phyloP scores from a whole-genome alignment of 2,797 vertebrate genomes.

The Danio albolineatus region DNA sequence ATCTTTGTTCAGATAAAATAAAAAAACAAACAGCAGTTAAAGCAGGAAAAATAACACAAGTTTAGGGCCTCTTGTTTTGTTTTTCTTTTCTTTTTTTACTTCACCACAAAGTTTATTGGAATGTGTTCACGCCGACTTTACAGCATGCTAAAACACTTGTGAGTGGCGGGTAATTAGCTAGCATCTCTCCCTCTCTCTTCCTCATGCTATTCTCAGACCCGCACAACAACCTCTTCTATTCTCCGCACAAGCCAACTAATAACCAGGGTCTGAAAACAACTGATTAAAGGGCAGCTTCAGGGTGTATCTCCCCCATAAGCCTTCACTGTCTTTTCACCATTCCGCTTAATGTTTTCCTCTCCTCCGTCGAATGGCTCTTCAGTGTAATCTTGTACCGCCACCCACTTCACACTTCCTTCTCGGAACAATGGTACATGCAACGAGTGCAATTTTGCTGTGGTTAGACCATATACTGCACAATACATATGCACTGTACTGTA shows the following conservation, averaged over 20 bases:
- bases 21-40: constrained; percentile 56
- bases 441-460: constrained; percentile 27
- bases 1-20: constrained; percentile 58
- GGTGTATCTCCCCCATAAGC: constrained; percentile 24
- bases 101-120: constrained; percentile 63
- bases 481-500: constrained; percentile 1
- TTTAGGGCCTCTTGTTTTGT: constrained; percentile 40
- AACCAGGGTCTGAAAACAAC: constrained; percentile 41
- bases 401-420: constrained; percentile 72
- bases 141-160: constrained; percentile 55
- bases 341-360: constrained; percentile 36
- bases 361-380: constrained; percentile 60
- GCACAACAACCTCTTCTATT: constrained; percentile 67
- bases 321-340: constrained; percentile 15
- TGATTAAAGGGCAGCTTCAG: constrained; percentile 47
- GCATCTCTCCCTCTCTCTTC: constrained; percentile 24
- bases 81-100: constrained; percentile 31
- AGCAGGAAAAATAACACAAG: constrained; percentile 49
- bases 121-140: constrained; percentile 64
- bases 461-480: constrained; percentile 60
- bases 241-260: constrained; percentile 62
- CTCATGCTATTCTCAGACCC: constrained; percentile 29
- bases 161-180: constrained; percentile 57
- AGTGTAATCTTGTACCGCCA: constrained; percentile 67
- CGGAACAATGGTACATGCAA: constrained; percentile 61